A percentile compares a stretch with the other conserved stretches of the same genome.
Evolutionary conservation across 1,140 invertebrate species (phyloP).

Genomic region (Platyura marginata): DNA sequence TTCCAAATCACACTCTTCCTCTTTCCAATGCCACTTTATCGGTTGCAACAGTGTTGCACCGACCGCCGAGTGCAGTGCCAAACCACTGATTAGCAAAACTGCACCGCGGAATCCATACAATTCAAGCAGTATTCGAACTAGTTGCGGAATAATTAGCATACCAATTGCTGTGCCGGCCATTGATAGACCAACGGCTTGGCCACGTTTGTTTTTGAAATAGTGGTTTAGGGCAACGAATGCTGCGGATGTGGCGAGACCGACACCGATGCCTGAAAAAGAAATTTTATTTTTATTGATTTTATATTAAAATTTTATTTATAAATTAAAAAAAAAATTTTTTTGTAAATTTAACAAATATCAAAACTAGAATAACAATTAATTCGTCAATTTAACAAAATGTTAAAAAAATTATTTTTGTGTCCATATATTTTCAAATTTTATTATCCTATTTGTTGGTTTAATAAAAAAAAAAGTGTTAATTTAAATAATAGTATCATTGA

Average conservation of each 20-base stretch:
- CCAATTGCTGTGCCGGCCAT: slow-evolving; percentile 57
- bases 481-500: too few species aligned
- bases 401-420: too few species aligned
- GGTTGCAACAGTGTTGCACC: slow-evolving; percentile 47
- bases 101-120: slow-evolving; percentile 41
- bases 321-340: too few species aligned
- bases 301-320: too few species aligned
- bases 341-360: too few species aligned
- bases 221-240: slow-evolving; percentile 54
- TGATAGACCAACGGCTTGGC: slow-evolving; percentile 53
- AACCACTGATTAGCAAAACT: slow-evolving; percentile 41
- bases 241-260: slow-evolving; percentile 45
- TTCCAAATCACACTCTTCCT: slow-evolving; percentile 35
- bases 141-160: slow-evolving; percentile 55
- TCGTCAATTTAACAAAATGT: too few species aligned
- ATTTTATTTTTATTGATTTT: too few species aligned
- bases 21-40: slow-evolving; percentile 40
- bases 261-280: slow-evolving; percentile 46
- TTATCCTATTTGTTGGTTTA: too few species aligned
- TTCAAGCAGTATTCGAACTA: slow-evolving; percentile 37
- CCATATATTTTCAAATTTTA: too few species aligned
- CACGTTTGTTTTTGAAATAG: slow-evolving; percentile 51
- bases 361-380: too few species aligned
- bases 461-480: too few species aligned
- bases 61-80: slow-evolving; percentile 42